A percentile compares a stretch with the other conserved stretches of the same genome.
Conservation (phyloP, 2,888 invertebrate species). For the Netelia inedita region DNA sequence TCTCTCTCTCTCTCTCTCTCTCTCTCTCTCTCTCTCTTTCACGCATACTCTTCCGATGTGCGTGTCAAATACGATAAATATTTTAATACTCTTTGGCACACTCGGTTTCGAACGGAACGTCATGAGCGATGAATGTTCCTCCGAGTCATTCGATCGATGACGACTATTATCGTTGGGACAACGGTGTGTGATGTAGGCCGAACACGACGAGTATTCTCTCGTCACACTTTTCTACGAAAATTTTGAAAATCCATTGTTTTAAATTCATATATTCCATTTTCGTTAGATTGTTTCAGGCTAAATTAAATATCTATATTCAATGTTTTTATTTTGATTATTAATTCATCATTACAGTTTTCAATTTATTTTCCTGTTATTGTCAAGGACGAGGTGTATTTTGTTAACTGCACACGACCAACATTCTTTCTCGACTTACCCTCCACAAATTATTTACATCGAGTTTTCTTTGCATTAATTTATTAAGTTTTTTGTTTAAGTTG, state of each 20-base stretch:
- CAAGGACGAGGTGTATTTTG: too few species aligned
- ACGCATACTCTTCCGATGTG: background rate
- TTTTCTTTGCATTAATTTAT: too few species aligned
- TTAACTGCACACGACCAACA: too few species aligned
- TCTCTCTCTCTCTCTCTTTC: background rate
- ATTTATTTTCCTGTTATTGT: too few species aligned
- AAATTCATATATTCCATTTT: background rate
- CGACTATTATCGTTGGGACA: slow-evolving; percentile 29
- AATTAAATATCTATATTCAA: too few species aligned
- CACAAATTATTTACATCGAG: too few species aligned
- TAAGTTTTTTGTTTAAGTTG: too few species aligned
- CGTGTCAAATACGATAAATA: slow-evolving; percentile 70
- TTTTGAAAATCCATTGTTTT: background rate
- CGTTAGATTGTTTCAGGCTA: too few species aligned
- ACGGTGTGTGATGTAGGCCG: slow-evolving; percentile 24
- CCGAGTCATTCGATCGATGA: slow-evolving; percentile 49
- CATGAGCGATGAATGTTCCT: slow-evolving; percentile 67
- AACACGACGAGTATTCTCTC: background rate
- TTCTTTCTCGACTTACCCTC: too few species aligned
- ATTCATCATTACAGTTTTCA: too few species aligned
- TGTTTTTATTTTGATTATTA: too few species aligned
- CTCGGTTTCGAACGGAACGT: slow-evolving; percentile 61
- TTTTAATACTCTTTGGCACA: slow-evolving; percentile 69
- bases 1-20: slow-evolving; percentile 7
- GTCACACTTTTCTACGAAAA: too few species aligned